A percentile compares a stretch with the other conserved stretches of the same genome.
Conservation (phyloP, 2,888 invertebrate genomes). For the Drosophila rellima region DNA sequence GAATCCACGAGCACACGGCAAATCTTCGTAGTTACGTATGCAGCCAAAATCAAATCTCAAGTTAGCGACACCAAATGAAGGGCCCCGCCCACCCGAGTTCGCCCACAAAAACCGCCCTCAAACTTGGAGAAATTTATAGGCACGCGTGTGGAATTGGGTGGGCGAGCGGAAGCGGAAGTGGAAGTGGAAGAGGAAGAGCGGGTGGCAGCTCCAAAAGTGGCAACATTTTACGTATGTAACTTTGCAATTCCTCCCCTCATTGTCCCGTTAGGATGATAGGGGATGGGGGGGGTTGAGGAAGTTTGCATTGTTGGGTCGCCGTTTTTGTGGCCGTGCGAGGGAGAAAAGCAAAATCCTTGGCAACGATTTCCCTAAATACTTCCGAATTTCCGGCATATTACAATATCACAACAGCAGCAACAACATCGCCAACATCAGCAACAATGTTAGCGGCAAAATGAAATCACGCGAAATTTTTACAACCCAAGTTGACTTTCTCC, state of each 20-base stretch:
- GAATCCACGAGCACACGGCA: constrained; percentile 27
- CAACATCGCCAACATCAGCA: constrained; percentile 48
- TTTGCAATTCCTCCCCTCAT: constrained; percentile 24
- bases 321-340: constrained; percentile 24
- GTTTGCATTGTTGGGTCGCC: constrained; percentile 40
- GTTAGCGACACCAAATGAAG: constrained; percentile 67
- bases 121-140: constrained; percentile 66
- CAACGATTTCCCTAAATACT: constrained; percentile 83
- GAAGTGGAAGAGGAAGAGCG: not conserved
- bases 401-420: constrained; percentile 59
- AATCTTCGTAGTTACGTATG: constrained; percentile 34
- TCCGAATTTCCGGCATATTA: constrained; percentile 80
- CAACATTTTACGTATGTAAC: constrained; percentile 61
- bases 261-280: not conserved
- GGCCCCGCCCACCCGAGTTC: constrained; percentile 16
- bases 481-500: constrained; percentile 60
- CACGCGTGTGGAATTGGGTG: constrained; percentile 58
- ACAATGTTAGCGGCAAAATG: constrained; percentile 64
- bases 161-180: not conserved
- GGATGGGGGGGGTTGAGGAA: not conserved
- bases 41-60: constrained; percentile 60
- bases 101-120: constrained; percentile 11
- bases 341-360: constrained; percentile 69
- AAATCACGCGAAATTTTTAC: constrained; percentile 80
- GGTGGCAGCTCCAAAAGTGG: constrained; percentile 46